phyloP scores from a whole-genome alignment of 1,140 invertebrate genomes.

The Hydropsyche tenuis region DNA sequence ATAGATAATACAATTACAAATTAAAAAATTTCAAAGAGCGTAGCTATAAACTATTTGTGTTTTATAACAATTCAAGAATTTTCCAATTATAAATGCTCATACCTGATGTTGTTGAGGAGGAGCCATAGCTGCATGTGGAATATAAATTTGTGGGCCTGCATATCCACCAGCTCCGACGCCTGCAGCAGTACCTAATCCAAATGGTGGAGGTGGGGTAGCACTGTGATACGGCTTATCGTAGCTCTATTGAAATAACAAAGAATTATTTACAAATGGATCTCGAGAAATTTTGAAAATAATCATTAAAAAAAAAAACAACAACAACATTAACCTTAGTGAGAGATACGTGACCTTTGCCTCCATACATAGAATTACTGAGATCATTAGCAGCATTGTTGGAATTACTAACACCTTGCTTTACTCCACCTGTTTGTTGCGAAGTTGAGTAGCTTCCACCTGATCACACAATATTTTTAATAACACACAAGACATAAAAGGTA shows the following conservation, averaged over 20 bases:
- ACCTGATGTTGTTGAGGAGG: conserved; percentile 56
- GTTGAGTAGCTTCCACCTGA: conserved; percentile 39
- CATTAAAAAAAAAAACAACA: neutral
- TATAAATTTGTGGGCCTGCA: conserved; percentile 59
- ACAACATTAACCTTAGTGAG: conserved; percentile 61
- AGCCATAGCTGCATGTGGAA: conserved; percentile 51
- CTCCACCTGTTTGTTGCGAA: conserved; percentile 38
- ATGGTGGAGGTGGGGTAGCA: conserved; percentile 58
- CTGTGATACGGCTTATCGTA: conserved; percentile 63
- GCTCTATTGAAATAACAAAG: conserved; percentile 54
- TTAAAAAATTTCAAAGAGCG: no score
- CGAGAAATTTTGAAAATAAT: no score
- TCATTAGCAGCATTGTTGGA: conserved; percentile 52
- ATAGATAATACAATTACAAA: no score
- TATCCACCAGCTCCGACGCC: conserved; percentile 51
- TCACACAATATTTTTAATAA: neutral
- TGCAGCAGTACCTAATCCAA: conserved; percentile 37
- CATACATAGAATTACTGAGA: conserved; percentile 57
- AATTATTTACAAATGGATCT: no score
- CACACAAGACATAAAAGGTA: no score
- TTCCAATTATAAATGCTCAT: neutral
- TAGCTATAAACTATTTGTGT: neutral
- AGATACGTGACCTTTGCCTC: conserved; percentile 57
- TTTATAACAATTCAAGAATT: neutral
- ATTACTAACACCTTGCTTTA: conserved; percentile 47